Base-by-base conservation (phyloP, 1,140 invertebrate species). In the Olivierus martensii region DNA sequence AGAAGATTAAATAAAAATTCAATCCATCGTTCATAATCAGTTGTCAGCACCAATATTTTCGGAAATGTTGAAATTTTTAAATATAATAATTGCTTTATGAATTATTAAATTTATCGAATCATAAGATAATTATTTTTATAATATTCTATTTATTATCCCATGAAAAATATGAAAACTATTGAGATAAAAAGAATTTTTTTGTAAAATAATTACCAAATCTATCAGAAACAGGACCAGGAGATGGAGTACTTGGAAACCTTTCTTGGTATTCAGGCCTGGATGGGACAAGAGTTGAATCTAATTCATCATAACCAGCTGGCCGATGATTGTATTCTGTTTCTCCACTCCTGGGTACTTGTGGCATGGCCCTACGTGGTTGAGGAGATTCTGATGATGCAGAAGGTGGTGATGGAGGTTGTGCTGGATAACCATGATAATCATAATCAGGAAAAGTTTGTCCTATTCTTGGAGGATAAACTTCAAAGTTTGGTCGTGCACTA, bases 261-360 rank as follows among this genome's bases (percentile, higher is more conserved):
- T 28, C 28, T 52, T 79, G 73, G 68, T 83, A 84, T 66, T 79
- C 78, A 64, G 82, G 79, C 56, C 78, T 71, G 64, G 78, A 79
- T 58, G 75, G 70, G 63, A 76, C 73, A 58, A 78, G 65, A 36
- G 74, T 71, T 52, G 70, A 67, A 60, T 79, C 78, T 62, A 81
- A 69, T 63, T 80, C 78, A 65, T 79, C 77, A 68, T 80, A 80
- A 43, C 77, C 77, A 41, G 75, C 66, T 28, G 76, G 73, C 21
- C 75, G 73, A 57, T 74, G 75, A 12, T 73, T 66, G 34, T 76
- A 77, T 62, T 76, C 74, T 74, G 59, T 4, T 58, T 38, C 35
- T 18, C 49, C 56, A 38, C 28, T 51, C 3, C 57, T 39, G 11
- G 58, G 56, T 11, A 58, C 62, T 53, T 62, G 60, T 15, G 63